These are phyloP conservation scores for Euborellia annulipes DNA, from an alignment of 1,140 invertebrate species.

Conservation along the genomic window DNA sequence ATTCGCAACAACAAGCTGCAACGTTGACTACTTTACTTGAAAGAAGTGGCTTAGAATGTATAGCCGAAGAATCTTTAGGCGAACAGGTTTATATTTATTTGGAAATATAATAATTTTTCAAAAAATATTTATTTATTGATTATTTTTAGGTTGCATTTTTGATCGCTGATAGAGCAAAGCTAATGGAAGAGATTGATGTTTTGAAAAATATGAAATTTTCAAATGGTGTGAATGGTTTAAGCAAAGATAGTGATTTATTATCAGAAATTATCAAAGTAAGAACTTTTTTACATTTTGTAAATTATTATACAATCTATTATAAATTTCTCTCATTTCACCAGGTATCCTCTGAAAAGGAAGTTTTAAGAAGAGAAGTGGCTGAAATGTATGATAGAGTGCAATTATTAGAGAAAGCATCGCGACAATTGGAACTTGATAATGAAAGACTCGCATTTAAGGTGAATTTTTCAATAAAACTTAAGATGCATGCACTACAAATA, in stretches of 20 bases:
- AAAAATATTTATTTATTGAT: not conserved
- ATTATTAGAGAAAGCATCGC: constrained; percentile 21
- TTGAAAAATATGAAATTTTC: constrained; percentile 18
- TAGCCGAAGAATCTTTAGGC: constrained; percentile 14
- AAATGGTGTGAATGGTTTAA: constrained; percentile 14
- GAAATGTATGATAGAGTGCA: constrained; percentile 22
- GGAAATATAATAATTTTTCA: not conserved
- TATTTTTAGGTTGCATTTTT: constrained; percentile 21
- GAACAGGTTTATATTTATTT: constrained; percentile 13
- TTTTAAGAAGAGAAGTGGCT: constrained; percentile 20
- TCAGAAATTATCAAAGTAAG: constrained; percentile 21
- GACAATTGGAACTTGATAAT: constrained; percentile 23
- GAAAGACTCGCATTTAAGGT: constrained; percentile 26
- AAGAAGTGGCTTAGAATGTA: constrained; percentile 14
- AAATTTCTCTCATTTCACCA: no score
- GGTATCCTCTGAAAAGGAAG: constrained; percentile 25
- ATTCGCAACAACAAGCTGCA: constrained; percentile 15
- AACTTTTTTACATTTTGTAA: not conserved
- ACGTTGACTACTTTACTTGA: constrained; percentile 14
- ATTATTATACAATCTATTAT: not conserved
- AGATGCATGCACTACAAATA: not conserved
- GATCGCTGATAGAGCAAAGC: constrained; percentile 19
- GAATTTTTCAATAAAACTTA: constrained; percentile 4
- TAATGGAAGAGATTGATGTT: constrained; percentile 21
- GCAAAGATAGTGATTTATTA: constrained; percentile 18